phyloP scores from a whole-genome alignment of 2,888 invertebrate species.

The Taphrorychus bicolor region DNA sequence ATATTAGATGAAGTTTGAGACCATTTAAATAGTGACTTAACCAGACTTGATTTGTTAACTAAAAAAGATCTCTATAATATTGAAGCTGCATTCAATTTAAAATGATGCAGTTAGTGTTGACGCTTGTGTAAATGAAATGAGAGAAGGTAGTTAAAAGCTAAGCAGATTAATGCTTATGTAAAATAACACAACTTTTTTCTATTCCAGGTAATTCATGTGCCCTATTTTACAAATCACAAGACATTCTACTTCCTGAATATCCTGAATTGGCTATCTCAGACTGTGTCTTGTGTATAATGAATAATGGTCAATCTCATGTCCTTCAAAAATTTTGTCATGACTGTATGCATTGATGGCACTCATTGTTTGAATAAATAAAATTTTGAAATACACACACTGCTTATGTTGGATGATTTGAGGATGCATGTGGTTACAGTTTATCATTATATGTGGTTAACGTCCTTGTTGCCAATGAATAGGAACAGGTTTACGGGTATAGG shows the following conservation, averaged over 20 bases:
- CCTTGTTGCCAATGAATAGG: no score
- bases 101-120: conserved; percentile 25
- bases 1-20: conserved; percentile 41
- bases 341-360: conserved; percentile 17
- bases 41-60: conserved; percentile 19
- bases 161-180: no score
- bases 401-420: conserved; percentile 43
- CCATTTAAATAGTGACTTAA: neutral
- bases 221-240: conserved; percentile 18
- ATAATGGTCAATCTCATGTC: conserved; percentile 32
- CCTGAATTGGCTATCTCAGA: neutral
- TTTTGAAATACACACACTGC: conserved; percentile 43
- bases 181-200: no score
- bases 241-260: neutral
- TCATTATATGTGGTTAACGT: no score
- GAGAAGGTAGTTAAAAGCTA: conserved; percentile 1
- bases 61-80: conserved; percentile 41
- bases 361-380: conserved; percentile 40
- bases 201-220: conserved; percentile 17
- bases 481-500: no score
- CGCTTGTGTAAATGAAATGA: conserved; percentile 33
- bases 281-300: conserved; percentile 15
- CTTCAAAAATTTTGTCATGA: conserved; percentile 43
- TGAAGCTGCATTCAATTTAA: conserved; percentile 33
- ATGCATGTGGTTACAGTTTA: no score